phyloP scores from a whole-genome alignment of 2,113 vertebrate genomes.

The Nerophis ophidion region DNA sequence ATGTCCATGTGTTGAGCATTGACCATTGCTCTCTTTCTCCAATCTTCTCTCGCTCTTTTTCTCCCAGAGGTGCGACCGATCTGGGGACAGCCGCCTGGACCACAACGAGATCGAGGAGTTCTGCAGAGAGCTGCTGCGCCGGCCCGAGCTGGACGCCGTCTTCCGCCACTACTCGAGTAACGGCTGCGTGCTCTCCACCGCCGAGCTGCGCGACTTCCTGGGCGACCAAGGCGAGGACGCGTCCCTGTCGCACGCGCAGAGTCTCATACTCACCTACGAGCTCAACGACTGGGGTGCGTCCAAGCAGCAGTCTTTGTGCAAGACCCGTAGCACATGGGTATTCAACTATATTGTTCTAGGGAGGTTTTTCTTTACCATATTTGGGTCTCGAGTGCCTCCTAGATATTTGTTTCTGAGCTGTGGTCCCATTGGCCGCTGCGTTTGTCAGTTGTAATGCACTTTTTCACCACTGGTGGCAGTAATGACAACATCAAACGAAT shows the following conservation, averaged over 20 bases:
- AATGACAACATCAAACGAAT: no score
- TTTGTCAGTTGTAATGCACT: no score
- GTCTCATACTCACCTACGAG: constrained; percentile 79
- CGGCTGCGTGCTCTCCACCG: constrained; percentile 75
- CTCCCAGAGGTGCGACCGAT: constrained; percentile 83
- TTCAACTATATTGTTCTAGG: no score
- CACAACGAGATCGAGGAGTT: constrained; percentile 89
- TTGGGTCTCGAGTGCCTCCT: no score
- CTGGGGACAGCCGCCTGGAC: constrained; percentile 79
- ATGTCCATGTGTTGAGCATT: neutral
- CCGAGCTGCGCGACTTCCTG: constrained; percentile 88
- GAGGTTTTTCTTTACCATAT: no score
- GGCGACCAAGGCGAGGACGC: constrained; percentile 84
- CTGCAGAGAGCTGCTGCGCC: constrained; percentile 81
- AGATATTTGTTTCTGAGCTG: no score
- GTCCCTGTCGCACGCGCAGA: constrained; percentile 68
- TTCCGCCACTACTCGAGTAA: constrained; percentile 83
- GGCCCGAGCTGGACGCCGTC: constrained; percentile 86
- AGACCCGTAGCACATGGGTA: neutral
- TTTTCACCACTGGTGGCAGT: no score
- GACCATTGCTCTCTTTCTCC: neutral
- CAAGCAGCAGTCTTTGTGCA: neutral
- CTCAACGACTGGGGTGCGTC: constrained; percentile 85
- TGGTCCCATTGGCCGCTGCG: no score
- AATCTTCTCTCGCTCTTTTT: neutral